A percentile compares a stretch with the other conserved stretches of the same genome.
phyloP scores from a whole-genome alignment of 2,888 invertebrate species.

The Cryptus viduatorius region DNA sequence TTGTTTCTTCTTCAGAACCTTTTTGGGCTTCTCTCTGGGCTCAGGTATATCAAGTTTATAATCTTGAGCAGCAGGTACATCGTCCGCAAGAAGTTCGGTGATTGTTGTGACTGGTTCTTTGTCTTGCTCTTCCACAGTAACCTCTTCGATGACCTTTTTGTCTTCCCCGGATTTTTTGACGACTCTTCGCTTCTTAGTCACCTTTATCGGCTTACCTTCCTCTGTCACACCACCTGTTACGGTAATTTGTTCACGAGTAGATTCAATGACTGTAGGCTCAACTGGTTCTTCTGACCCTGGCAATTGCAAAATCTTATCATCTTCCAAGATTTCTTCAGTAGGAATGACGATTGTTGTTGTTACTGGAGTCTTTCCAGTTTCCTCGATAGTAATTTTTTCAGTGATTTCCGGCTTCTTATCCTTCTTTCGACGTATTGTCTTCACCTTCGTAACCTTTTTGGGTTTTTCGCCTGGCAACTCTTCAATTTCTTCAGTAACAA shows the following conservation, averaged over 20 bases:
- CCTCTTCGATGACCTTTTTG: slow-evolving; percentile 83
- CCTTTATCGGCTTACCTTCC: slow-evolving; percentile 76
- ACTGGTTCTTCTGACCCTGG: slow-evolving; percentile 68
- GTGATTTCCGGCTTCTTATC: slow-evolving; percentile 71
- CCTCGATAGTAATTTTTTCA: slow-evolving; percentile 74
- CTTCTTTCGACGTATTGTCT: slow-evolving; percentile 57
- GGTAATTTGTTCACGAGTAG: slow-evolving; percentile 80
- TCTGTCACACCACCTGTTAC: slow-evolving; percentile 82
- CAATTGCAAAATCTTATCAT: slow-evolving; percentile 40
- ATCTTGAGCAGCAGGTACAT: slow-evolving; percentile 67
- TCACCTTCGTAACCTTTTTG: slow-evolving; percentile 65
- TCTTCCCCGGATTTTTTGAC: slow-evolving; percentile 70
- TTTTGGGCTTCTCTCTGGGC: slow-evolving; percentile 69
- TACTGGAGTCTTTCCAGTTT: slow-evolving; percentile 70
- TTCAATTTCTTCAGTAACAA: slow-evolving; percentile 72
- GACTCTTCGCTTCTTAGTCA: slow-evolving; percentile 70
- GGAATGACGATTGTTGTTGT: slow-evolving; percentile 52
- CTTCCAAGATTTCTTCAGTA: slow-evolving; percentile 53
- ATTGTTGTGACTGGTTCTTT: slow-evolving; percentile 75
- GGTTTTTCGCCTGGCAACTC: slow-evolving; percentile 70
- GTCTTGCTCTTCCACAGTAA: slow-evolving; percentile 76
- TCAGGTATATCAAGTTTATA: slow-evolving; percentile 67
- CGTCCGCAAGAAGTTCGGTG: slow-evolving; percentile 71
- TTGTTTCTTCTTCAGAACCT: slow-evolving; percentile 70
- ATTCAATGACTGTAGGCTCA: slow-evolving; percentile 50